Base-by-base conservation (phyloP, 2,888 invertebrate genomes). In the Acrobasis repandana region DNA sequence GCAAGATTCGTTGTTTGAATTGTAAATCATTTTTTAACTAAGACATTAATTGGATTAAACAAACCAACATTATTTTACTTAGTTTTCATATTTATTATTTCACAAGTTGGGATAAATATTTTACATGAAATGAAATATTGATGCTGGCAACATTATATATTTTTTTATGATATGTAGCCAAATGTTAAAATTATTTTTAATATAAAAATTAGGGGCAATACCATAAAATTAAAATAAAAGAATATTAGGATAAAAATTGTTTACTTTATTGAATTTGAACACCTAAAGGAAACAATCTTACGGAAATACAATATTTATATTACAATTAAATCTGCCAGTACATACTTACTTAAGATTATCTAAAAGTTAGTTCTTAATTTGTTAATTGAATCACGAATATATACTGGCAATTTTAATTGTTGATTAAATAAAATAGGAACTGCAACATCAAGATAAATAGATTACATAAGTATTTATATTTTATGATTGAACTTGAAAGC, bases 241-340 rank as follows among this genome's bases (percentile, higher is more conserved):
- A 51, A 51, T n/a, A 3, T n/a, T 51, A 51, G 61, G 62, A 60
- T 62, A 64, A 38, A 67, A 56, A 62, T 60, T 43, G 15, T 54
- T 58, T 38, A 43, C 57, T 62, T 18, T 34, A 36, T 38, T 52
- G 36, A 18, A 16, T 54, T 38, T 38, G 18, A 38, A 54, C 36
- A 38, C 9, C 6, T 28, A 28, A 34, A 33, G 34, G n/a, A 14
- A 34, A 15, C 34, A 14, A 54, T 50, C 52, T 38, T 38, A 43
- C 43, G 4, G 6, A 11, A 38, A 38, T 11, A 38, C 14, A 10
- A 43, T 43, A 43, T 43, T 43, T 43, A 14, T 14, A 5, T 43
- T 43, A 43, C n/a, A 43, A 43, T 4, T 43, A 43, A 43, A 43
- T 43, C 43, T 43, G n/a, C 43, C 43, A 43, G 43, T 43, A 43